Evolutionary conservation across 2,888 invertebrate genomes (phyloP).

Genomic region (Microplitis manilae): DNA sequence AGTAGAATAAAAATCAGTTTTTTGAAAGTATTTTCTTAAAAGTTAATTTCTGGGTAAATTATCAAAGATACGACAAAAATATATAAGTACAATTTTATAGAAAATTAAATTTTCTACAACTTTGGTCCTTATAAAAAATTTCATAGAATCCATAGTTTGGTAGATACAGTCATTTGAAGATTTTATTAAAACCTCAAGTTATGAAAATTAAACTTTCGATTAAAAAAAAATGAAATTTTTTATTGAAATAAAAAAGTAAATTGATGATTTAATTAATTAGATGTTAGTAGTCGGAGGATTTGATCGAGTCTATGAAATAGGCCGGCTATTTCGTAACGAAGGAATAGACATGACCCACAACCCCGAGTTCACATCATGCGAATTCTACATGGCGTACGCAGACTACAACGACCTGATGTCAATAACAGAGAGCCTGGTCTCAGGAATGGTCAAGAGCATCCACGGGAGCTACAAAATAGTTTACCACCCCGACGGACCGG

Average conservation of each 20-base stretch:
- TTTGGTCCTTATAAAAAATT: too few species aligned
- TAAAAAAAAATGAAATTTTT: too few species aligned
- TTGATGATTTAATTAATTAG: conserved; percentile 64
- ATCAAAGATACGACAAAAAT: too few species aligned
- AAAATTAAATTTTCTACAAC: too few species aligned
- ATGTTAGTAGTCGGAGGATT: conserved; percentile 98
- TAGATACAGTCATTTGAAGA: too few species aligned
- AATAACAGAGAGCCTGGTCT: conserved; percentile 92
- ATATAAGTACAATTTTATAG: too few species aligned
- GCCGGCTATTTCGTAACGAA: conserved; percentile 97
- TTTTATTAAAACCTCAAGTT: too few species aligned
- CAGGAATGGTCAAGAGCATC: conserved; percentile 95
- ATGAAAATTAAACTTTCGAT: too few species aligned
- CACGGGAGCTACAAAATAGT: conserved; percentile 90
- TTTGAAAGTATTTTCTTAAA: too few species aligned
- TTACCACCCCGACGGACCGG: conserved; percentile 94
- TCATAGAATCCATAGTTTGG: too few species aligned
- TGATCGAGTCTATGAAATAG: conserved; percentile 92
- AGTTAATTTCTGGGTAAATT: too few species aligned
- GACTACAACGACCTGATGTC: conserved; percentile 97
- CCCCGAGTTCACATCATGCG: conserved; percentile 99
- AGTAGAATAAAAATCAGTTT: too few species aligned
- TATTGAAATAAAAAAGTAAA: neutral
- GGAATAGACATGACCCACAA: conserved; percentile 99
- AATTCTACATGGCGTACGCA: conserved; percentile 99